Base-by-base conservation (phyloP, 1,140 invertebrate species). In the Epicauta chinensis region DNA sequence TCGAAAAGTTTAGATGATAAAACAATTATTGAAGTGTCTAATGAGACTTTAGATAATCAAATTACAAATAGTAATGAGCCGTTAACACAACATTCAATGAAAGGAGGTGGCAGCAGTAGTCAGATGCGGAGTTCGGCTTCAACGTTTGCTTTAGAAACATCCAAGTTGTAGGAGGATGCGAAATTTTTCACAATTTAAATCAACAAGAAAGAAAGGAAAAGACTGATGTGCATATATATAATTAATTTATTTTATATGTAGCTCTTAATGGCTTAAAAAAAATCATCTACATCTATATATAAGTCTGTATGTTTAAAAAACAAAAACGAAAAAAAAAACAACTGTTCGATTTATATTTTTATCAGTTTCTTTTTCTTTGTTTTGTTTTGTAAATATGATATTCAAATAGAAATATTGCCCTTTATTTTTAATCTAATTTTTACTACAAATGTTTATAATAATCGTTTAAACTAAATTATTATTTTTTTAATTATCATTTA, bases 21-120 rank as follows among this genome's bases (percentile, higher is more conserved):
- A 38, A 64, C 65, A n/a, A 64, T 68, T 32, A 68, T 68, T 32
- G 66, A 68, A 44, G 66, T 68, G 7, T 68, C 64, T 2, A 68
- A 68, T 39, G 66, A 68, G 43, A 65, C 66, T 11, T 47, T 68
- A 37, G 64, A 68, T 46, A 64, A 63, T 23, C 62, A 55, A 32
- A 40, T 42, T 4, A 37, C 4, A 13, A 39, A 39, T 39, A 34
- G 2, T 34, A 12, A 34, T 34, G 32, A 12, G n/a, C n/a, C n/a
- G n/a, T n/a, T n/a, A n/a, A n/a, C n/a, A n/a, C 10, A 11, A 10
- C 3, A 34, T 34, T 11, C 12, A 51, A 54, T 34, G 47, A 54
- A 12, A 7, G 2, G n/a, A 32, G 13, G 13, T 29, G 6, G 13
- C 4, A n/a, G n/a, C n/a, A n/a, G n/a, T n/a, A n/a, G n/a, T n/a